Percentiles rank a stretch among this genome's conserved stretches.
phyloP scores from a whole-genome alignment of 2,797 vertebrate species.

The Cottoperca gobio region DNA sequence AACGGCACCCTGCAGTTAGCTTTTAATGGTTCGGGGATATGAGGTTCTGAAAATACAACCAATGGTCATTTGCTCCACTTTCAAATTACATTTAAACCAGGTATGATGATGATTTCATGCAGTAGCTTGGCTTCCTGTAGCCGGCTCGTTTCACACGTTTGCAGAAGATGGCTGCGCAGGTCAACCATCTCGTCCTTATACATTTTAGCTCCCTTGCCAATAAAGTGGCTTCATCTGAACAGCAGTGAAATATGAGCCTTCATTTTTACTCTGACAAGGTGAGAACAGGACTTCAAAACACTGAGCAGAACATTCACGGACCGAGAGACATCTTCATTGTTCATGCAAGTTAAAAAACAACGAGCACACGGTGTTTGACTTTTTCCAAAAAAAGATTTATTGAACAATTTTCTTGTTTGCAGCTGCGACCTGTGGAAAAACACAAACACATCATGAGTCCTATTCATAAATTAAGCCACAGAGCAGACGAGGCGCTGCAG shows the following conservation, averaged over 20 bases:
- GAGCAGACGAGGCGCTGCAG: not conserved
- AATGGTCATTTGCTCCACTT: conserved; percentile 21
- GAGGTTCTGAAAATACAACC: conserved; percentile 25
- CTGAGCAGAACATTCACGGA: not conserved
- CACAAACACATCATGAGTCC: conserved; percentile 18
- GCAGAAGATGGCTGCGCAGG: not conserved
- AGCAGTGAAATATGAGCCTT: not conserved
- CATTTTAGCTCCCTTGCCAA: not conserved
- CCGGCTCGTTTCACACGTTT: not conserved
- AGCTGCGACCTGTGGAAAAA: conserved; percentile 80
- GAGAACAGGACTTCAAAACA: not conserved
- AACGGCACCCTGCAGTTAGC: conserved; percentile 9
- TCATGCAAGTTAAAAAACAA: not conserved
- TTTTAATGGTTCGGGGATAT: conserved; percentile 8
- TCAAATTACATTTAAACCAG: conserved; percentile 32
- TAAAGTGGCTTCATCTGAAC: not conserved
- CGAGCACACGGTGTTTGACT: conserved; percentile 46
- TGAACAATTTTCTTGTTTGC: conserved; percentile 86
- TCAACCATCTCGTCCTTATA: not conserved
- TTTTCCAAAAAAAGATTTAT: conserved; percentile 84
- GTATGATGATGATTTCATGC: not conserved
- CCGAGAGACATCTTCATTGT: not conserved
- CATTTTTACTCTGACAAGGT: not conserved
- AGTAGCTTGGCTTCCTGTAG: not conserved
- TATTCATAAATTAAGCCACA: not conserved